Evolutionary conservation across 1,140 invertebrate genomes (phyloP).

Genomic region (Heliothis virescens): DNA sequence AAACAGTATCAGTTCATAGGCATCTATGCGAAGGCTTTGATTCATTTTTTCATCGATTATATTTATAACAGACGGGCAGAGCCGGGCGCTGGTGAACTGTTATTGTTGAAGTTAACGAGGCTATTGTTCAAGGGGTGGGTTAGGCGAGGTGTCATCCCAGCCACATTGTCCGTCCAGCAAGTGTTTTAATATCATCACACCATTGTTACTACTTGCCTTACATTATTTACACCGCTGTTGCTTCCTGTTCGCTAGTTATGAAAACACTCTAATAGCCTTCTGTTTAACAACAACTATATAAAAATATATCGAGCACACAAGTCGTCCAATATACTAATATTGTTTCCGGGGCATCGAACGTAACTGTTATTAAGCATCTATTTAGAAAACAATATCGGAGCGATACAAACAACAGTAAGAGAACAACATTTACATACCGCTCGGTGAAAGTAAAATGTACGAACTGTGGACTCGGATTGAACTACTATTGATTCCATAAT

Average conservation of each 20-base stretch:
- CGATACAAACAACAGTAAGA: slow-evolving; percentile 46
- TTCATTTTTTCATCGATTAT: slow-evolving; percentile 43
- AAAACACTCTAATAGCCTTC: slow-evolving; percentile 19
- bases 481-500: slow-evolving; percentile 58
- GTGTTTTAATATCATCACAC: slow-evolving; percentile 65
- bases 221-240: neutral
- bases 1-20: slow-evolving; percentile 22
- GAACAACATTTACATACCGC: slow-evolving; percentile 54
- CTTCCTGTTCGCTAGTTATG: slow-evolving; percentile 29
- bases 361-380: slow-evolving; percentile 42
- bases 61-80: slow-evolving; percentile 38
- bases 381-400: slow-evolving; percentile 43
- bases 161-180: slow-evolving; percentile 70
- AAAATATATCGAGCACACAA: slow-evolving; percentile 15
- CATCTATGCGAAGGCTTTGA: slow-evolving; percentile 25
- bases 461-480: slow-evolving; percentile 35
- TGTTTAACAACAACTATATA: neutral
- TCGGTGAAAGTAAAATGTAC: slow-evolving; percentile 59
- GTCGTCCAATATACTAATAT: slow-evolving; percentile 7
- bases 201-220: slow-evolving; percentile 49
- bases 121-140: slow-evolving; percentile 69
- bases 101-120: slow-evolving; percentile 79
- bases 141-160: slow-evolving; percentile 70
- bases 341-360: slow-evolving; percentile 21
- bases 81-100: slow-evolving; percentile 61